Percentiles rank a stretch among this genome's conserved stretches.
phyloP scores from a whole-genome alignment of 2,797 vertebrate genomes.

The Jordanella pulchra region DNA sequence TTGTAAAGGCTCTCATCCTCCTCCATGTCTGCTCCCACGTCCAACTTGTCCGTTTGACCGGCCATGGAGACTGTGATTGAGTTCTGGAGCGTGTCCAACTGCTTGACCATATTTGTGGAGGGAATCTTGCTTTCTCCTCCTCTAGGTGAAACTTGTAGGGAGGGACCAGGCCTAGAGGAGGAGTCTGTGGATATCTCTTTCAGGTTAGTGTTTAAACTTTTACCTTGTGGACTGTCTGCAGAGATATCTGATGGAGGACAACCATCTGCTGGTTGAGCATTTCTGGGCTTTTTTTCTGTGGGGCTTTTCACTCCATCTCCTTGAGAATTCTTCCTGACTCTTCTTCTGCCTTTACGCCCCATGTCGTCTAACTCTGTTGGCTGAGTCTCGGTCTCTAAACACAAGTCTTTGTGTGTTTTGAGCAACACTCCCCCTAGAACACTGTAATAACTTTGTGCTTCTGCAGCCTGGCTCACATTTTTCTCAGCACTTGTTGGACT shows the following conservation, averaged over 20 bases:
- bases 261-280: slow-evolving; percentile 30
- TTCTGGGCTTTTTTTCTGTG: slow-evolving; percentile 42
- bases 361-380: slow-evolving; percentile 57
- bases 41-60: slow-evolving; percentile 8
- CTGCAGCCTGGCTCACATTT: slow-evolving; percentile 25
- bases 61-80: slow-evolving; percentile 20
- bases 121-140: slow-evolving; percentile 41
- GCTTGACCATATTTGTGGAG: slow-evolving; percentile 23
- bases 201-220: slow-evolving; percentile 45
- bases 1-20: slow-evolving; percentile 48
- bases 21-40: slow-evolving; percentile 59
- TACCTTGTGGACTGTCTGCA: slow-evolving; percentile 29
- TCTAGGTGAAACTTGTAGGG: slow-evolving; percentile 57
- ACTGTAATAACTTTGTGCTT: slow-evolving; percentile 36
- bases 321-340: slow-evolving; percentile 58
- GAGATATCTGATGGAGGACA: slow-evolving; percentile 36
- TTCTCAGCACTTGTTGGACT: slow-evolving; percentile 29
- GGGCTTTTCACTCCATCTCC: slow-evolving; percentile 54
- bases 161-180: slow-evolving; percentile 45
- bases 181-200: slow-evolving; percentile 42
- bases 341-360: slow-evolving; percentile 73
- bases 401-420: slow-evolving; percentile 46
- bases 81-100: slow-evolving; percentile 34
- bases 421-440: slow-evolving; percentile 50
- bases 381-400: slow-evolving; percentile 33